phyloP scores from a whole-genome alignment of 1,140 invertebrate species.

The Cepaea nemoralis region DNA sequence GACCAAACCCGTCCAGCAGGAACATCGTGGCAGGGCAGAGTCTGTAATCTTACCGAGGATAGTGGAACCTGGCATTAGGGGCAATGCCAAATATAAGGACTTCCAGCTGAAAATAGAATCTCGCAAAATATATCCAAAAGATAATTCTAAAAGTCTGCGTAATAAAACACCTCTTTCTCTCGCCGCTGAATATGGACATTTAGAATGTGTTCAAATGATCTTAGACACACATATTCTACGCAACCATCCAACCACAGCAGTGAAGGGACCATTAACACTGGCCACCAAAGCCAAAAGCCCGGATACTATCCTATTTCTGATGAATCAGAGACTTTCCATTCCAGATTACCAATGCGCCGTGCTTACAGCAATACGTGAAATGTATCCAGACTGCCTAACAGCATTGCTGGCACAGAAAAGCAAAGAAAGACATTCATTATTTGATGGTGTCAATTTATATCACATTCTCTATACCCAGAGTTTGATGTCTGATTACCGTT shows the following conservation, averaged over 20 bases:
- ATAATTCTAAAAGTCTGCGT: neutral
- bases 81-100: conserved; percentile 20
- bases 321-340: neutral
- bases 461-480: conserved; percentile 33
- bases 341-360: conserved; percentile 34
- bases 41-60: neutral
- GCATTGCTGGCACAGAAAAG: neutral
- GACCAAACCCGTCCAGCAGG: too few relatives aligned
- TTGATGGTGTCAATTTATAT: conserved; percentile 34
- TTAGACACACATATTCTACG: conserved; percentile 11
- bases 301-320: conserved; percentile 14
- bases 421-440: conserved; percentile 15
- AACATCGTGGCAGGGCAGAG: too few relatives aligned
- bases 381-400: conserved; percentile 31
- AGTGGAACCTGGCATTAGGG: conserved; percentile 17
- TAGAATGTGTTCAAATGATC: conserved; percentile 32
- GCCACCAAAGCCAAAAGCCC: conserved; percentile 31
- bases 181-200: conserved; percentile 16
- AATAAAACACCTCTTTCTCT: conserved; percentile 21
- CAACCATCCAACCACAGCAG: neutral
- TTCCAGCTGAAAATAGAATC: conserved; percentile 1
- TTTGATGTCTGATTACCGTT: conserved; percentile 8
- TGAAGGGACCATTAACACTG: conserved; percentile 18
- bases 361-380: conserved; percentile 9
- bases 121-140: neutral